A percentile compares a stretch with the other conserved stretches of the same genome.
Conservation (phyloP, 1,140 invertebrate genomes). For the Saxidomus purpurata region DNA sequence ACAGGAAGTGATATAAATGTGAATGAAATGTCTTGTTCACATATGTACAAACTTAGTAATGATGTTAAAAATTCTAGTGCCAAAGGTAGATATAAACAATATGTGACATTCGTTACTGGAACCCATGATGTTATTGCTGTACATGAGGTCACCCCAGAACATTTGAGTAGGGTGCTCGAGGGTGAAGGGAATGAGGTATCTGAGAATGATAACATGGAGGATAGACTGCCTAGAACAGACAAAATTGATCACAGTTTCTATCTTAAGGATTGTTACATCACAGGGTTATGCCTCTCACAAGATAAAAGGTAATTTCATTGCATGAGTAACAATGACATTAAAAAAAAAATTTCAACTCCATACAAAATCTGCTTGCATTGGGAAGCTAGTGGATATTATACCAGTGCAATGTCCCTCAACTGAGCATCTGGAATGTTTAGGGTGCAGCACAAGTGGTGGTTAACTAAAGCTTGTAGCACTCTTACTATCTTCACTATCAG, state of each 20-base stretch:
- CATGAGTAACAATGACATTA: background rate
- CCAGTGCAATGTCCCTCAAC: too few relatives aligned
- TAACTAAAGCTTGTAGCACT: too few relatives aligned
- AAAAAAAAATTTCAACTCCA: too few relatives aligned
- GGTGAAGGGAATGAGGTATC: background rate
- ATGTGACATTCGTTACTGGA: slow-evolving; percentile 31
- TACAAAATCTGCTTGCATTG: too few relatives aligned
- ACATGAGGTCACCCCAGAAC: slow-evolving; percentile 1
- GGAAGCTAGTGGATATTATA: too few relatives aligned
- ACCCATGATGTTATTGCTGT: slow-evolving; percentile 36
- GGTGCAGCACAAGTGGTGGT: too few relatives aligned
- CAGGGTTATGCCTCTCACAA: slow-evolving; percentile 31
- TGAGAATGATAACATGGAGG: background rate
- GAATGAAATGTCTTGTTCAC: background rate
- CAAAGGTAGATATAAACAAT: background rate
- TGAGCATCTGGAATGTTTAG: too few relatives aligned
- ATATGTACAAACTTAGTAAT: background rate
- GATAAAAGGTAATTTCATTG: slow-evolving; percentile 38
- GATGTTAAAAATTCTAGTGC: background rate
- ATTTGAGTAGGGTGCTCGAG: background rate
- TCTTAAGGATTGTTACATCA: slow-evolving; percentile 43
- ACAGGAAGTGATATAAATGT: too few relatives aligned
- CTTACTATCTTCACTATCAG: too few relatives aligned
- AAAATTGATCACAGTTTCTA: background rate
- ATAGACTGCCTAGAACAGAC: background rate